phyloP scores from a whole-genome alignment of 2,888 invertebrate genomes.

The Ochlodes sylvanus region DNA sequence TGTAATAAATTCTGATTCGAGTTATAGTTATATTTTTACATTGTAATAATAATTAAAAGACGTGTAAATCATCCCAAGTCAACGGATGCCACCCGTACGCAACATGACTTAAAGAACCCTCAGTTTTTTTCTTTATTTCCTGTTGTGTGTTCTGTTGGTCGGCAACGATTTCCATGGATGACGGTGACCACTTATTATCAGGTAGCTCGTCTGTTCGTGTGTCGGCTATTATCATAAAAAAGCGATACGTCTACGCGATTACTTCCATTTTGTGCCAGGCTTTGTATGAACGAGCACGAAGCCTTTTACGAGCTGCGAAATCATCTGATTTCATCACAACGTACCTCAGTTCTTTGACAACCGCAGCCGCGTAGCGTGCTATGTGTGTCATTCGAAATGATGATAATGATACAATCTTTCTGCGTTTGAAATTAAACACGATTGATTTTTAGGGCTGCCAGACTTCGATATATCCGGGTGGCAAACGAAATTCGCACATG shows the following conservation, averaged over 20 bases:
- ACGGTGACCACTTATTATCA: no score
- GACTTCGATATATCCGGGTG: no score
- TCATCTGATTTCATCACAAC: not conserved
- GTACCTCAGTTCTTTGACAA: slow-evolving; percentile 2
- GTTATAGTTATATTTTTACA: not conserved
- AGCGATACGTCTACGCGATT: not conserved
- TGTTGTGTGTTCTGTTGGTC: no score
- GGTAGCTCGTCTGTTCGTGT: no score
- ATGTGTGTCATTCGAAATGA: slow-evolving; percentile 3
- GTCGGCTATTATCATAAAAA: no score
- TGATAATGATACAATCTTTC: not conserved
- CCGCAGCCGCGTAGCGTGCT: not conserved
- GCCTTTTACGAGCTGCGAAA: not conserved
- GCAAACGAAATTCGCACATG: no score
- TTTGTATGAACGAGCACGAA: not conserved
- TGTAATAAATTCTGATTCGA: not conserved
- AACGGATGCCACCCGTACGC: no score
- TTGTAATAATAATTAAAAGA: not conserved
- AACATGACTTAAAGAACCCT: no score
- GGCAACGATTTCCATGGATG: no score
- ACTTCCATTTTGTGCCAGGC: not conserved
- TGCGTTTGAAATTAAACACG: not conserved
- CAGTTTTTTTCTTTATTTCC: no score
- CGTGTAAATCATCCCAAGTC: no score
- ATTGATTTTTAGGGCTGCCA: not conserved